Evolutionary conservation across 2,888 invertebrate species (phyloP).

Genomic region (Acanthococcus lagerstroemiae): DNA sequence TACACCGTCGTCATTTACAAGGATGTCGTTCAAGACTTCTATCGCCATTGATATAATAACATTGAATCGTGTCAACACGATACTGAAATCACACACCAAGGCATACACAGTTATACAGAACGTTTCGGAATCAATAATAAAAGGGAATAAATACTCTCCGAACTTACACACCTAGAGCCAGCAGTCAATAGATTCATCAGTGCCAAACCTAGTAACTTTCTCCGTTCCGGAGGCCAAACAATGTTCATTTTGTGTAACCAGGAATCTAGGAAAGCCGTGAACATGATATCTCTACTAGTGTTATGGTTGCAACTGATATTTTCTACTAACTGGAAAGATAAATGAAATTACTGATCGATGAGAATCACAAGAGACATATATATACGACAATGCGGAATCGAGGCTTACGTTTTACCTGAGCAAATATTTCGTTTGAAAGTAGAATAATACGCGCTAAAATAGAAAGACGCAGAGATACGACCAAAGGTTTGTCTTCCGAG

Average conservation of each 20-base stretch:
- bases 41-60: constrained; percentile 62
- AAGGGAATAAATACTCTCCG: constrained; percentile 24
- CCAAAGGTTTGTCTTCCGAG: constrained; percentile 38
- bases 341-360: background rate
- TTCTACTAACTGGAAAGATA: constrained; percentile 2
- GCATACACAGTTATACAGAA: constrained; percentile 41
- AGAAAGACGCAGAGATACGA: constrained; percentile 66
- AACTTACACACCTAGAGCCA: constrained; percentile 38
- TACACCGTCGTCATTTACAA: constrained; percentile 54
- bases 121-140: background rate
- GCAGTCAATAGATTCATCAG: constrained; percentile 42
- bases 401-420: constrained; percentile 39
- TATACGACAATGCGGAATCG: background rate
- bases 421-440: constrained; percentile 46
- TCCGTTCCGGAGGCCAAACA: constrained; percentile 65
- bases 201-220: constrained; percentile 66
- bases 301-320: background rate
- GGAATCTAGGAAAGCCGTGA: constrained; percentile 10
- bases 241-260: constrained; percentile 72
- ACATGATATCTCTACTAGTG: background rate
- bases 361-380: background rate
- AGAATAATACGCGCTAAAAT: constrained; percentile 68
- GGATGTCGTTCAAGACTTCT: constrained; percentile 70
- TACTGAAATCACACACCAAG: constrained; percentile 56
- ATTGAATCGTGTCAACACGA: constrained; percentile 59